These are phyloP conservation scores for Adela reaumurella DNA, from an alignment of 2,888 invertebrate genomes.

Conservation along the genomic window DNA sequence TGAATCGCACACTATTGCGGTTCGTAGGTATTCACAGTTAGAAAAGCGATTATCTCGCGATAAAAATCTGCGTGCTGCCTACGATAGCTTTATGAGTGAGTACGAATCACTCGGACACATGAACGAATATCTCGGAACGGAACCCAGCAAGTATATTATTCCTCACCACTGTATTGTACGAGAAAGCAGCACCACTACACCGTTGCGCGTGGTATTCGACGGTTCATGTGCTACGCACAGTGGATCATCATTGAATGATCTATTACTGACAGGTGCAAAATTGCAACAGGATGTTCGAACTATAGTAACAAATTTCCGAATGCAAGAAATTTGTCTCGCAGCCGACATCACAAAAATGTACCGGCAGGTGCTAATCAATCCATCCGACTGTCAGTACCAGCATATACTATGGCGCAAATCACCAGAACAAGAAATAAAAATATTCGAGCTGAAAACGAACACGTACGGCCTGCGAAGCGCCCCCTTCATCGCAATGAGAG, in stretches of 20 bases:
- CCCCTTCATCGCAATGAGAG: conserved; percentile 8
- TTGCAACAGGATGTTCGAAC: conserved; percentile 1
- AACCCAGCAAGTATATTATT: conserved; percentile 1
- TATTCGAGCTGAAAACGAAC: conserved; percentile 11
- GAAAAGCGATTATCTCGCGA: background rate
- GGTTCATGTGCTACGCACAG: background rate
- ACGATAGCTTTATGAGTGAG: background rate
- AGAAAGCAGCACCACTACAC: background rate
- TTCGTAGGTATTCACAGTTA: background rate
- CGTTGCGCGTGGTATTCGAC: background rate
- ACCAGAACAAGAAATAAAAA: conserved; percentile 7
- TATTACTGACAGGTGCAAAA: background rate
- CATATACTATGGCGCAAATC: conserved; percentile 12
- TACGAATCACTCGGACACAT: conserved; percentile 1
- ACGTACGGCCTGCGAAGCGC: conserved; percentile 8
- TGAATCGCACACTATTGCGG: background rate
- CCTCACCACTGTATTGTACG: background rate
- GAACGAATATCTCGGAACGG: background rate
- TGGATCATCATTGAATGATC: background rate
- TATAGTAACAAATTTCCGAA: conserved; percentile 4
- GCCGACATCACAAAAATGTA: conserved; percentile 14
- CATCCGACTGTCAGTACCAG: conserved; percentile 6
- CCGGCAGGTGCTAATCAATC: conserved; percentile 4
- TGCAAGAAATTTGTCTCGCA: conserved; percentile 6
- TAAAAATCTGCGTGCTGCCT: background rate